These are phyloP conservation scores for Cyrtorhinus lividipennis DNA, from an alignment of 1,140 invertebrate genomes.

Conservation along the genomic window DNA sequence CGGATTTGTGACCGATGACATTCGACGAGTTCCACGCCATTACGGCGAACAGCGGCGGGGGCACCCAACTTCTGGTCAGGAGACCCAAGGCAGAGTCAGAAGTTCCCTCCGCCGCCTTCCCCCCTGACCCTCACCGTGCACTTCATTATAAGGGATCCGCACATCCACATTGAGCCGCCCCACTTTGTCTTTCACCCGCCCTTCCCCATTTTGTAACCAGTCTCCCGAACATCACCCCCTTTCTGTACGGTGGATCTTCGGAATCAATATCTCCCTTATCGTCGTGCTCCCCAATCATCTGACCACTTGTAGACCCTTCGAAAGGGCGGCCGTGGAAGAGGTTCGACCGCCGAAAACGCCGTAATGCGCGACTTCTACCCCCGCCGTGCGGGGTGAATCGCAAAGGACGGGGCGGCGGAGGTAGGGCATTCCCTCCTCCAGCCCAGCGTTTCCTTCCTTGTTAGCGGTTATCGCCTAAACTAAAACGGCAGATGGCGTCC, in stretches of 20 bases:
- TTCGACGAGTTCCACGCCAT: too few species aligned
- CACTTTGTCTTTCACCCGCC: not conserved
- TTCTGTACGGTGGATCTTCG: not conserved
- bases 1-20: too few species aligned
- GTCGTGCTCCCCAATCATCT: slow-evolving; percentile 3
- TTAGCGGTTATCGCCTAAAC: not conserved
- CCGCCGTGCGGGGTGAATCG: too few species aligned
- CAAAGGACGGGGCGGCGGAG: too few species aligned
- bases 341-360: not conserved
- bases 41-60: too few species aligned
- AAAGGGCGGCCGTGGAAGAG: too few species aligned
- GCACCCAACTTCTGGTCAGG: too few species aligned
- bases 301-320: not conserved
- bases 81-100: not conserved
- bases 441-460: not conserved
- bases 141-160: slow-evolving; percentile 3
- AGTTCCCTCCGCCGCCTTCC: not conserved
- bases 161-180: slow-evolving; percentile 1
- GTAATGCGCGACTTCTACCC: not conserved
- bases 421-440: too few species aligned
- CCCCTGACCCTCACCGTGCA: not conserved
- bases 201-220: too few species aligned
- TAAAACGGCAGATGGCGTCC: not conserved
- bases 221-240: too few species aligned
- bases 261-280: slow-evolving; percentile 11